Evolutionary conservation across 2,888 invertebrate species (phyloP).

Genomic region (Boloria euphrosyne): DNA sequence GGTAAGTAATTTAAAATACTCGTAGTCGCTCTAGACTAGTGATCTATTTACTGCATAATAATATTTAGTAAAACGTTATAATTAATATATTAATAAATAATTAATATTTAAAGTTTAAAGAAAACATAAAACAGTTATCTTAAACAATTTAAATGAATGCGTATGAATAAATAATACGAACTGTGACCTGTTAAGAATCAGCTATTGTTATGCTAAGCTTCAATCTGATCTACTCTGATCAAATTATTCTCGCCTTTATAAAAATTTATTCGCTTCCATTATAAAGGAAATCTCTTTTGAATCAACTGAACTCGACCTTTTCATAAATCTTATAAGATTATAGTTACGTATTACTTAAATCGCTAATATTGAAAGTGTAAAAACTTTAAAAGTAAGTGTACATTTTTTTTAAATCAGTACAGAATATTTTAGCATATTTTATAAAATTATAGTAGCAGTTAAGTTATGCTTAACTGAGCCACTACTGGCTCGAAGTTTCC

Average conservation of each 20-base stretch:
- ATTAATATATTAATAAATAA: no score
- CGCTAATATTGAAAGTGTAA: slow-evolving; percentile 15
- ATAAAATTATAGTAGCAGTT: slow-evolving; percentile 28
- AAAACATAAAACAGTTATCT: neutral
- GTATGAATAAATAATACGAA: slow-evolving; percentile 27
- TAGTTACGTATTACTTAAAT: slow-evolving; percentile 10
- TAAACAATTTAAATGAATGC: slow-evolving; percentile 4
- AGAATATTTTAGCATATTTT: slow-evolving; percentile 27
- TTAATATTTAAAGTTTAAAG: no score
- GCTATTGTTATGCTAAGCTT: slow-evolving; percentile 37
- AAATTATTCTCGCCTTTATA: slow-evolving; percentile 33
- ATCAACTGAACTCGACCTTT: slow-evolving; percentile 20
- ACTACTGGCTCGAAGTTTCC: slow-evolving; percentile 26
- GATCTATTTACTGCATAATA: no score
- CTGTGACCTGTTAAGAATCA: slow-evolving; percentile 21
- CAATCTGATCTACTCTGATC: slow-evolving; percentile 31
- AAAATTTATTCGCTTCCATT: slow-evolving; percentile 31
- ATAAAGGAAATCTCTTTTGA: slow-evolving; percentile 29
- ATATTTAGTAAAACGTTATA: no score
- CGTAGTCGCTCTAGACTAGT: no score
- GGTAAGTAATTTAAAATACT: no score
- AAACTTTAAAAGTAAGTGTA: slow-evolving; percentile 12
- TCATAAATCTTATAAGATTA: slow-evolving; percentile 23
- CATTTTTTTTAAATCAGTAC: slow-evolving; percentile 17
- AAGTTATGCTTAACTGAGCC: slow-evolving; percentile 34